Evolutionary conservation across 2,797 vertebrate genomes (phyloP), one percentile per base, ranked within the genome.

Genomic region (Sebastes paucispinis): DNA sequence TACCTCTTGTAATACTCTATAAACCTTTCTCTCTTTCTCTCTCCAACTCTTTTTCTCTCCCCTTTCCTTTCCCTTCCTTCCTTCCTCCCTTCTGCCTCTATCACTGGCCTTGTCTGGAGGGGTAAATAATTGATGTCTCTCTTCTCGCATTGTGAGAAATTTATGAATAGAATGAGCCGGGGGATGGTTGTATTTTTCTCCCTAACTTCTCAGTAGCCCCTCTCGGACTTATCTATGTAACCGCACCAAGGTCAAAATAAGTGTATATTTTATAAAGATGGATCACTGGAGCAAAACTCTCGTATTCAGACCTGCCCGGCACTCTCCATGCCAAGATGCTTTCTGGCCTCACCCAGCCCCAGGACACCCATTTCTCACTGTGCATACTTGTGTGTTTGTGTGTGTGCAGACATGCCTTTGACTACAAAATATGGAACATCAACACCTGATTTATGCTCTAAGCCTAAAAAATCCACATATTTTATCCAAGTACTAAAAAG

Each of bases 71-170:
- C 3, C 14, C 3, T 43, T 43, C 31, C 34, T 57, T 74, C 25
- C 57, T 25, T 39, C 54, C 34, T 71, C 31, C 29, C 52, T 24
- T 69, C 68, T 82, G 65, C 80, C 75, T 85, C 73, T 69, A 65
- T 87, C 79, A 76, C 79, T 85, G 88, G 89, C 87, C 92, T 93
- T 93, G 93, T 93, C 91, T 90, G 82, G 69, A 69, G 16, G 39
- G 65, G 83, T 95, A 88, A 94, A 95, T 95, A 95, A 95, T 94
- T 93, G 89, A 96, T 93, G 85, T 24, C 74, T 79, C 69, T 91
- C 78, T 82, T 75, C 84, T 82, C 64, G 59, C 79, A 77, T 86
- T 91, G 89, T 93, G 90, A 91, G 92, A 95, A 90, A 96, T 96
- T 84, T 95, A 95, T 95, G 91, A 92, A 92, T 82, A 81, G 77